Evolutionary conservation across 2,113 vertebrate genomes (phyloP), one percentile per base, ranked within the genome.

Genomic region (Dipodomys ordii): DNA sequence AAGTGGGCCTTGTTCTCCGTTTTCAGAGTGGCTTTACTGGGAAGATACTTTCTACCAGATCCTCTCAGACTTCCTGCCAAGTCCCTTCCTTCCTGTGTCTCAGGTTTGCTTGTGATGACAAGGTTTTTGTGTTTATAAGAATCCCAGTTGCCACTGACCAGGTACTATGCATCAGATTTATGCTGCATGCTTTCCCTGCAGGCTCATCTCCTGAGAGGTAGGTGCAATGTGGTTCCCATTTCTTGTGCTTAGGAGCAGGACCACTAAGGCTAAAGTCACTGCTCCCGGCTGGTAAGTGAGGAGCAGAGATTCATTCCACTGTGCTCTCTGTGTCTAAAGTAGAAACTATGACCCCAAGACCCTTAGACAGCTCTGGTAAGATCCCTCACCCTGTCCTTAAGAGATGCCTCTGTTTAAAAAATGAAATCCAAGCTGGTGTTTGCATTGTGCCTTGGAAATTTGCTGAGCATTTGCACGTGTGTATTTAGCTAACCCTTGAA

Each of bases 361-460:
- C 32, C 60, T 72, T 13, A 0, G 19, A 11, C 25, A 85, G 32
- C 49, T 32, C 49, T 49, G n/a, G 10, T 6, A 72, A 27, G 10
- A 62, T 46, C 35, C 53, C 30, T 35, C 25, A 65, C 27, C 49
- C 22, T 35, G 25, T 18, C 16, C 3, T 27, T 67, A 82, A 62
- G 23, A 27, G 68, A 90, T 25, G 22, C 20, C 81, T 69, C 92
- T 44, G 28, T 72, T 93, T 69, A 35, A 82, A 53, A 88, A 90
- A 80, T 1, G 49, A 23, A 87, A 39, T 27, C 88, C 92, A 71
- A 64, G 16, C 80, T 84, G n/a, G 65, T 13, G 35, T 78, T 44
- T 83, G 44, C 57, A 22, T 16, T 85, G 19, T 15, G 11, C 28
- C 88, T 46, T 65, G 57, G 39, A 83, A 9, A 87, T 85, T 27